These are phyloP conservation scores for Congeria kusceri DNA, from an alignment of 2,888 invertebrate species.

Conservation along the genomic window DNA sequence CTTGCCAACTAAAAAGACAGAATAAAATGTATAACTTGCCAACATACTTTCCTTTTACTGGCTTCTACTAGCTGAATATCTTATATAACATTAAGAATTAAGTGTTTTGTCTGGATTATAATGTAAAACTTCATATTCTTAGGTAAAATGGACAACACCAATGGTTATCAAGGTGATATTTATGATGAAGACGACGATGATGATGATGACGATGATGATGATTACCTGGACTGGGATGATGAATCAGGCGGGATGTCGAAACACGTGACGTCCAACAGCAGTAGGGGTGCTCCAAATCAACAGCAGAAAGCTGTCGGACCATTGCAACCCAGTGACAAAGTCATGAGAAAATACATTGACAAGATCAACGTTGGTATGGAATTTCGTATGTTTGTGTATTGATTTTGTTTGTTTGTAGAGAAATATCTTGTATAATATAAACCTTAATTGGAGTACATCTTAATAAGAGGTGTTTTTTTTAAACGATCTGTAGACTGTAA, in stretches of 20 bases:
- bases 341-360: constrained; percentile 91
- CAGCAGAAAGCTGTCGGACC: constrained; percentile 47
- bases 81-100: not conserved
- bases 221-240: constrained; percentile 70
- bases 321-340: constrained; percentile 92
- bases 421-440: too few species aligned
- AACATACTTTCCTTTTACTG: too few species aligned
- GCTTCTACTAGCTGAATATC: not conserved
- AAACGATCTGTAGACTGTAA: too few species aligned
- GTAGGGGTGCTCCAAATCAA: constrained; percentile 40
- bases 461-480: too few species aligned
- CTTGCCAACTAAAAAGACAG: too few species aligned
- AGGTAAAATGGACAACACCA: not conserved
- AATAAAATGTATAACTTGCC: too few species aligned
- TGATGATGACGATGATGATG: constrained; percentile 73
- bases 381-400: not conserved
- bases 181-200: constrained; percentile 65
- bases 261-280: constrained; percentile 55
- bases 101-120: not conserved
- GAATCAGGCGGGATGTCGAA: constrained; percentile 73
- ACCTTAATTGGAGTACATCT: too few species aligned
- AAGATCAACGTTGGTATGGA: constrained; percentile 91
- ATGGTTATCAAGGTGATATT: not conserved
- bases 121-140: not conserved
- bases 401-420: too few species aligned